Percentiles rank a stretch among this genome's conserved stretches.
Evolutionary conservation across 1,140 invertebrate genomes (phyloP).

Genomic region (Achatina immaculata): DNA sequence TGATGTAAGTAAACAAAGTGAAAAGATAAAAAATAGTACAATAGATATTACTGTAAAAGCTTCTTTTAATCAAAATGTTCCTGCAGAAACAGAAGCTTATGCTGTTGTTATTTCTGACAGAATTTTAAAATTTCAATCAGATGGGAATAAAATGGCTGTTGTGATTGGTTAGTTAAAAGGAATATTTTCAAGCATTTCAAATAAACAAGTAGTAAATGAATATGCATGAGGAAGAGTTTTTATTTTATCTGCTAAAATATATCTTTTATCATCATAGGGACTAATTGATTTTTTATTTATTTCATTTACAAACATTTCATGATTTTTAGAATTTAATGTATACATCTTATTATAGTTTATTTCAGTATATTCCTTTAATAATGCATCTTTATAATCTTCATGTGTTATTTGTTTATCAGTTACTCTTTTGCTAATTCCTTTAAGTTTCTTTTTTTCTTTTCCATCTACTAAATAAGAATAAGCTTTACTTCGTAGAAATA

Average conservation of each 20-base stretch:
- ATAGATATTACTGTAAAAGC: neutral
- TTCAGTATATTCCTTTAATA: constrained; percentile 14
- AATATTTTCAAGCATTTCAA: no score
- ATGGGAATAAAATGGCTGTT: constrained; percentile 8
- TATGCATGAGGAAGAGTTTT: no score
- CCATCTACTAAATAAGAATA: no score
- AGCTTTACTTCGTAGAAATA: no score
- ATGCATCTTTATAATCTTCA: neutral
- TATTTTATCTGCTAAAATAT: no score
- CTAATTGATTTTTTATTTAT: constrained; percentile 6
- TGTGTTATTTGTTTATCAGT: neutral
- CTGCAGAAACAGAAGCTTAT: neutral
- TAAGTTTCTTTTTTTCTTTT: constrained; percentile 19
- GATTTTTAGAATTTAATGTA: neutral
- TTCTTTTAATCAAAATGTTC: neutral
- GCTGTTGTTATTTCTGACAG: neutral
- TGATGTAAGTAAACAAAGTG: constrained; percentile 4
- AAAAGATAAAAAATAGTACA: neutral
- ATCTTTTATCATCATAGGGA: no score
- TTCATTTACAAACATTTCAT: neutral
- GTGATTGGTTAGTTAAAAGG: no score
- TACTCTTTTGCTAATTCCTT: constrained; percentile 15
- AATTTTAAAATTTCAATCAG: neutral
- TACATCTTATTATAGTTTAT: neutral
- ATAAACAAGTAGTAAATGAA: no score